These are phyloP conservation scores for Micronycteris hirsuta DNA, from an alignment of 2,113 vertebrate genomes.

Conservation along the genomic window DNA sequence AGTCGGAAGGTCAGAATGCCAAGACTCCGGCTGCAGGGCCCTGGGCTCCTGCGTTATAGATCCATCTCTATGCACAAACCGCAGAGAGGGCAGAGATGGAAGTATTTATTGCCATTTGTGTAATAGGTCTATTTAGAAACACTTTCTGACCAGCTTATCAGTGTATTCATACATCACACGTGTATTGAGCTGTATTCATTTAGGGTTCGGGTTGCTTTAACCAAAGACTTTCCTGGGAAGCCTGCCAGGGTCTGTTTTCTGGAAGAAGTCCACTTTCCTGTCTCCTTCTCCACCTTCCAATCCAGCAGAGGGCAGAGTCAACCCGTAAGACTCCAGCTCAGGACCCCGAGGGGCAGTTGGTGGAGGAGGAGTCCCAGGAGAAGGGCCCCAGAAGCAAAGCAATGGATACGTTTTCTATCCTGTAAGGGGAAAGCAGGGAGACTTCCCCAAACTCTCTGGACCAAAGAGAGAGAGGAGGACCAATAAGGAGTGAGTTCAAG, in stretches of 20 bases:
- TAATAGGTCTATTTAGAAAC: constrained; percentile 66
- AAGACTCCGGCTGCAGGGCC: neutral
- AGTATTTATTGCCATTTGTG: constrained; percentile 48
- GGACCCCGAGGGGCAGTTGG: neutral
- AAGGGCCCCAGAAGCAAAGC: neutral
- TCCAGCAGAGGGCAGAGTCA: constrained; percentile 74
- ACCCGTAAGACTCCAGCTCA: neutral
- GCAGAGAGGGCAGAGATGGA: neutral
- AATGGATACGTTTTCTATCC: too few species aligned
- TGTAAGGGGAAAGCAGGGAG: neutral
- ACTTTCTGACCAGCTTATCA: constrained; percentile 66
- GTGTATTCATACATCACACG: constrained; percentile 70
- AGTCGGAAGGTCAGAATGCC: constrained; percentile 16
- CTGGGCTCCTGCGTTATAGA: neutral
- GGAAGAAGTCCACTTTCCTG: constrained; percentile 39
- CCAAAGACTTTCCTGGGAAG: constrained; percentile 73
- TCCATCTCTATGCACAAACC: neutral
- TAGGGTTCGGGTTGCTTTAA: constrained; percentile 69
- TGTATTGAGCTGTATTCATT: constrained; percentile 74
- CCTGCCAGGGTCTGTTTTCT: constrained; percentile 44
- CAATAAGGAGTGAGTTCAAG: neutral
- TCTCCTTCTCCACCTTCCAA: constrained; percentile 30
- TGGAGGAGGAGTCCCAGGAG: neutral
- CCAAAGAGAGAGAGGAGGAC: neutral
- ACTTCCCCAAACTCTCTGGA: neutral